Evolutionary conservation across 2,797 vertebrate species (phyloP).

Genomic region (Lithobates sylvaticus): DNA sequence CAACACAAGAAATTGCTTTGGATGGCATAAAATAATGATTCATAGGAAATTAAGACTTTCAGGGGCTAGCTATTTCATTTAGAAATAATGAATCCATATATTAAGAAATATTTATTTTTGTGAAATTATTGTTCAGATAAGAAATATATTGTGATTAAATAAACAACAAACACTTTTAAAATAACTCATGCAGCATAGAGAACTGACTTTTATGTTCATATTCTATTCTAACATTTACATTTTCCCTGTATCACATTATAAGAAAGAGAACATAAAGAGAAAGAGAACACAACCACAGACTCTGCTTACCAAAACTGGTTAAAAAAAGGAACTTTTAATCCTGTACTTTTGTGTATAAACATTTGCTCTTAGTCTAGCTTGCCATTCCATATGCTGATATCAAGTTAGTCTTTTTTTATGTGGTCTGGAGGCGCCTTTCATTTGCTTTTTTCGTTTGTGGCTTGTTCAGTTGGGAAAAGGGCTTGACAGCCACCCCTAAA

Average conservation of each 20-base stretch:
- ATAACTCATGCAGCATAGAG: not conserved
- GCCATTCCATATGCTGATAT: slow-evolving; percentile 66
- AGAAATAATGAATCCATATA: not conserved
- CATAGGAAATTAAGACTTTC: not conserved
- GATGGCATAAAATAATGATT: not conserved
- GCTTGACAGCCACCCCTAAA: slow-evolving; percentile 28
- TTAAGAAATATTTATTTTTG: not conserved
- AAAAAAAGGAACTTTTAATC: not conserved
- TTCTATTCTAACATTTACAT: not conserved
- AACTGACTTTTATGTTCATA: not conserved
- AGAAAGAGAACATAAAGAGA: no score
- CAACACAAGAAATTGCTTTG: not conserved
- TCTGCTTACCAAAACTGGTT: slow-evolving; percentile 63
- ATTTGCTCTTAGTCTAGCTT: slow-evolving; percentile 70
- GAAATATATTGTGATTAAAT: not conserved
- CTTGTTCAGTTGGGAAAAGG: slow-evolving; percentile 63
- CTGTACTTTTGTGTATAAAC: slow-evolving; percentile 72
- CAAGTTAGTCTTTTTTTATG: slow-evolving; percentile 69
- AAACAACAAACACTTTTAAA: not conserved
- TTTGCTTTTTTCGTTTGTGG: slow-evolving; percentile 70
- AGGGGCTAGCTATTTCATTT: not conserved
- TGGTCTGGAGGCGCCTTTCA: slow-evolving; percentile 68
- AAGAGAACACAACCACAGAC: slow-evolving; percentile 77
- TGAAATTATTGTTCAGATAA: not conserved
- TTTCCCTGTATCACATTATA: slow-evolving; percentile 79